These are phyloP conservation scores for Yponomeuta plumbellus DNA, from an alignment of 2,888 invertebrate genomes.

Conservation along the genomic window DNA sequence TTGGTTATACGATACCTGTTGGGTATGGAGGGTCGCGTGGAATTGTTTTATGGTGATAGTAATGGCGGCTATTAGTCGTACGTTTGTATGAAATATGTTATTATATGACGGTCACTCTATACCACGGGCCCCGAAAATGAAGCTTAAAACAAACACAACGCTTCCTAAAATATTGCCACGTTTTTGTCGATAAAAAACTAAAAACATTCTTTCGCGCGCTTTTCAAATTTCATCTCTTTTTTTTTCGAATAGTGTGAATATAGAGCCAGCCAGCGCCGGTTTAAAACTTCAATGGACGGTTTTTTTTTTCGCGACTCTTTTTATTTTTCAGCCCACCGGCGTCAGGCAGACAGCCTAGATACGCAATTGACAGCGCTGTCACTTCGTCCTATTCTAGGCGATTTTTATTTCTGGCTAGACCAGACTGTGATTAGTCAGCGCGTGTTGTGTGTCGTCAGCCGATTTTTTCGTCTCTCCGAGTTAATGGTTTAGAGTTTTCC, in stretches of 20 bases:
- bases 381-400: slow-evolving; percentile 36
- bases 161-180: not conserved
- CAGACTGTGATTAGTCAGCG: slow-evolving; percentile 51
- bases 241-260: slow-evolving; percentile 45
- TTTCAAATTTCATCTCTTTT: slow-evolving; percentile 29
- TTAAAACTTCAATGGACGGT: slow-evolving; percentile 5
- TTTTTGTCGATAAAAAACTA: not conserved
- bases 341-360: slow-evolving; percentile 22
- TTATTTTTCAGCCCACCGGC: slow-evolving; percentile 22
- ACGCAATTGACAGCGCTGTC: slow-evolving; percentile 51
- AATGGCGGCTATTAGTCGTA: not conserved
- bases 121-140: not conserved
- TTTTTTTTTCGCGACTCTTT: slow-evolving; percentile 5
- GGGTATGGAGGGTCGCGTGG: slow-evolving; percentile 15
- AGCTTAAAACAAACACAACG: not conserved
- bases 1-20: slow-evolving; percentile 16
- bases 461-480: slow-evolving; percentile 35
- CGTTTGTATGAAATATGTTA: not conserved
- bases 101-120: slow-evolving; percentile 1
- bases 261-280: slow-evolving; percentile 29
- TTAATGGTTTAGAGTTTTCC: not conserved
- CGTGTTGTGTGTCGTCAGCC: slow-evolving; percentile 39
- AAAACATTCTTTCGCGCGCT: slow-evolving; percentile 17
- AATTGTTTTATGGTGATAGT: slow-evolving; percentile 10
- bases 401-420: slow-evolving; percentile 43